Evolutionary conservation across 92 coral and sea anemone species (phyloP).

Genomic region (Montipora capitata): DNA sequence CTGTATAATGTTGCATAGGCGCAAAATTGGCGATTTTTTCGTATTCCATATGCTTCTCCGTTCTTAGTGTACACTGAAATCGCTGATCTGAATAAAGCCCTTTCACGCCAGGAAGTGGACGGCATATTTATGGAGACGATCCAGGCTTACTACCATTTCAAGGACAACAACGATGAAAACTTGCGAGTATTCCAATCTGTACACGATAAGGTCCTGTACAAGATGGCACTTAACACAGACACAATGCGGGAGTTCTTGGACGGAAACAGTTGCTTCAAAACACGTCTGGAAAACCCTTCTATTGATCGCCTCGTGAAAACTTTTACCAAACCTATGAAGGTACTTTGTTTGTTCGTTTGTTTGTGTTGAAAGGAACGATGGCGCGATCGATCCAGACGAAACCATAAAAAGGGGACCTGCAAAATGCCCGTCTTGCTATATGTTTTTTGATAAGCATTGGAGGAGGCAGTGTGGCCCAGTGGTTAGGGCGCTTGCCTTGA

Average conservation of each 20-base stretch:
- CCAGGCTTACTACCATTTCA: constrained; percentile 66
- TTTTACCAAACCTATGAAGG: constrained; percentile 39
- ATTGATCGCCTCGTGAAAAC: constrained; percentile 2
- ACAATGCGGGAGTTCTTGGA: constrained; percentile 22
- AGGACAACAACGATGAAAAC: constrained; percentile 38
- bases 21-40: no score
- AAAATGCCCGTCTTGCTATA: no score
- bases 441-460: no score
- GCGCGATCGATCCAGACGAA: no score
- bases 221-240: constrained; percentile 32
- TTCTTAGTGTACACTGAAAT: constrained; percentile 5
- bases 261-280: constrained; percentile 29
- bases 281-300: constrained; percentile 37
- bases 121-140: constrained; percentile 82
- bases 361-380: neutral
- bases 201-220: constrained; percentile 32
- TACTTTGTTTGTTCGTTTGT: neutral
- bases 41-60: no score
- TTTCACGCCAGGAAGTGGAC: constrained; percentile 50
- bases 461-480: no score
- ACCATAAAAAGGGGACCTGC: no score
- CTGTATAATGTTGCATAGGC: neutral
- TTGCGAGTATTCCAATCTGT: constrained; percentile 68
- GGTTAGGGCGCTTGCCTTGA: no score
- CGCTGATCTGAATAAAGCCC: constrained; percentile 39